phyloP scores from a whole-genome alignment of 2,888 invertebrate species.

The Epinotia nisella region DNA sequence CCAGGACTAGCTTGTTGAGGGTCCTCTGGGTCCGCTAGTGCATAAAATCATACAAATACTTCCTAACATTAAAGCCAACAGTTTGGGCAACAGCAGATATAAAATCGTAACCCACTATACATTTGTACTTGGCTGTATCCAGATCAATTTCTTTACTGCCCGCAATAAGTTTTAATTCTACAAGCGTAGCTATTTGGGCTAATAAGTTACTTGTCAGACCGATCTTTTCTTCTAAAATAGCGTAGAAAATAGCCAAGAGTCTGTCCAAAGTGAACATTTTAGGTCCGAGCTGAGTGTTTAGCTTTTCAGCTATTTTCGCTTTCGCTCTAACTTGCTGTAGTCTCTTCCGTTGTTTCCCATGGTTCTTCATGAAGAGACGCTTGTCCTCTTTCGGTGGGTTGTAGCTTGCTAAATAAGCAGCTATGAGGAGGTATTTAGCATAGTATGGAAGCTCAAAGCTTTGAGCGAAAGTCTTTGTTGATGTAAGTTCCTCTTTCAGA shows the following conservation, averaged over 20 bases:
- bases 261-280: slow-evolving; percentile 93
- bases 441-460: slow-evolving; percentile 94
- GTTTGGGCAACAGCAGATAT: slow-evolving; percentile 90
- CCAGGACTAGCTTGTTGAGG: too few species aligned
- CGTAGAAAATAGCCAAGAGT: slow-evolving; percentile 94
- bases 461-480: slow-evolving; percentile 85
- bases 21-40: too few species aligned
- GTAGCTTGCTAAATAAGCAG: slow-evolving; percentile 96
- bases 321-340: slow-evolving; percentile 85
- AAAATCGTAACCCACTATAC: slow-evolving; percentile 93
- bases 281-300: slow-evolving; percentile 91
- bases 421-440: slow-evolving; percentile 94
- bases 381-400: slow-evolving; percentile 96
- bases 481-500: slow-evolving; percentile 75
- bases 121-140: slow-evolving; percentile 93
- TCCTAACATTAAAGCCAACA: slow-evolving; percentile 89
- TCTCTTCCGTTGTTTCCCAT: slow-evolving; percentile 89
- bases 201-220: slow-evolving; percentile 94
- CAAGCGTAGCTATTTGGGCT: slow-evolving; percentile 94
- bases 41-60: slow-evolving; percentile 90
- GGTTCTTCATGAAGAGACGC: slow-evolving; percentile 92
- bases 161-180: slow-evolving; percentile 91
- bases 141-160: slow-evolving; percentile 89
- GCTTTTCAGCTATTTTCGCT: slow-evolving; percentile 81
- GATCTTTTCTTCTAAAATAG: slow-evolving; percentile 93